Conservation (phyloP, 1,140 invertebrate species). For the Calephelis virginiensis region DNA sequence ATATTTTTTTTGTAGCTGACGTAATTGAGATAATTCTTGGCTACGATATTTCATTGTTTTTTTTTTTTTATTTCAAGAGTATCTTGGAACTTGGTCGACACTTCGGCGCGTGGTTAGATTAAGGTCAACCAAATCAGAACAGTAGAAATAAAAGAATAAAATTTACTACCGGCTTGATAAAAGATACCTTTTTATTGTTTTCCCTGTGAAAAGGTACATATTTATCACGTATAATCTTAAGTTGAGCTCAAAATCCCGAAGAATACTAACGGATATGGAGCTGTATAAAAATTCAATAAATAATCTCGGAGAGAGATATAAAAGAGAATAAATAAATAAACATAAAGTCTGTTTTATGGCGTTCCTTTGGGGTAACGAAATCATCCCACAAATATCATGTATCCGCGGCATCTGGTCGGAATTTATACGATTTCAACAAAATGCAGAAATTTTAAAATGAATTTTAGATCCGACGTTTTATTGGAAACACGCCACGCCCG, state of each 20-base stretch:
- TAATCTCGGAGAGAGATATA: constrained; percentile 5
- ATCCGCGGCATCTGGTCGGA: constrained; percentile 1
- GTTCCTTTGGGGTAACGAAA: constrained; percentile 8
- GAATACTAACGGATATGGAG: constrained; percentile 4
- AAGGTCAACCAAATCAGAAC: no score
- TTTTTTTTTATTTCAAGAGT: no score
- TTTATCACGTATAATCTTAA: constrained; percentile 2
- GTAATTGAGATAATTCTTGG: no score
- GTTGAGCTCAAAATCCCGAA: not conserved
- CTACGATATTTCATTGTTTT: no score
- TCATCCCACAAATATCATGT: constrained; percentile 8
- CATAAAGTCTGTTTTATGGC: constrained; percentile 13
- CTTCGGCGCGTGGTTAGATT: no score
- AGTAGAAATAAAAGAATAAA: not conserved
- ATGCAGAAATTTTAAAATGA: not conserved
- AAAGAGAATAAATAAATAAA: constrained; percentile 14
- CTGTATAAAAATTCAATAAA: constrained; percentile 13
- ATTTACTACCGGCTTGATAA: not conserved
- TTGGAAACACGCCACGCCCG: no score
- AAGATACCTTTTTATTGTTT: constrained; percentile 12
- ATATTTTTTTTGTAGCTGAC: no score
- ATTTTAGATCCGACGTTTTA: no score
- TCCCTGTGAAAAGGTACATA: not conserved
- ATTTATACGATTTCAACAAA: constrained; percentile 14
- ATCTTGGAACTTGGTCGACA: no score